phyloP scores from a whole-genome alignment of 23 tunicate species.

The Styela clava region DNA sequence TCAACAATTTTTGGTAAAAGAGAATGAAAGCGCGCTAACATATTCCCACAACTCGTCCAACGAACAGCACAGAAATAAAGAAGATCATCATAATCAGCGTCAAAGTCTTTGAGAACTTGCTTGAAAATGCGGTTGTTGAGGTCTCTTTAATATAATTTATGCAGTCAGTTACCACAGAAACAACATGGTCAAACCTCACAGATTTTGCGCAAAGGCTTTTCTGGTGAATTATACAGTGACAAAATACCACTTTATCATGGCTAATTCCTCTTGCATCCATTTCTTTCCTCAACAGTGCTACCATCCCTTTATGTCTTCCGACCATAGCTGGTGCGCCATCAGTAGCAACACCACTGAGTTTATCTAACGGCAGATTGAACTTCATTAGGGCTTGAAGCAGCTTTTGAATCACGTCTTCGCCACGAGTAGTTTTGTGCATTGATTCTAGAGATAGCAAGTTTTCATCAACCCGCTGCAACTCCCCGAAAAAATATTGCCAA shows the following conservation, averaged over 20 bases:
- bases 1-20: slow-evolving; percentile 32
- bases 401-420: slow-evolving; percentile 47
- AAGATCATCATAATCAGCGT: slow-evolving; percentile 48
- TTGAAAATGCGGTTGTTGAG: slow-evolving; percentile 62
- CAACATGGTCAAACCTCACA: slow-evolving; percentile 52
- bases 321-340: slow-evolving; percentile 75
- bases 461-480: slow-evolving; percentile 43
- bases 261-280: slow-evolving; percentile 15
- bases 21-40: slow-evolving; percentile 41
- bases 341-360: slow-evolving; percentile 52
- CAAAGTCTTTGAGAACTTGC: slow-evolving; percentile 42
- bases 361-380: slow-evolving; percentile 53
- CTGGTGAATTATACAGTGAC: slow-evolving; percentile 42
- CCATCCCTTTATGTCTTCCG: slow-evolving; percentile 56
- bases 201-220: slow-evolving; percentile 63
- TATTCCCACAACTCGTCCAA: slow-evolving; percentile 52
- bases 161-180: slow-evolving; percentile 47
- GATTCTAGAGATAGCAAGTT: slow-evolving; percentile 50
- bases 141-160: slow-evolving; percentile 64
- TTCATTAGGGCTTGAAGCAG: slow-evolving; percentile 48
- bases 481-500: slow-evolving; percentile 58
- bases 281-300: slow-evolving; percentile 42
- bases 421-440: slow-evolving; percentile 56
- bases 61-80: slow-evolving; percentile 41
- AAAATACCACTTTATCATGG: slow-evolving; percentile 30